phyloP scores from a whole-genome alignment of 2,888 invertebrate species.

The Hypolimnas misippus region DNA sequence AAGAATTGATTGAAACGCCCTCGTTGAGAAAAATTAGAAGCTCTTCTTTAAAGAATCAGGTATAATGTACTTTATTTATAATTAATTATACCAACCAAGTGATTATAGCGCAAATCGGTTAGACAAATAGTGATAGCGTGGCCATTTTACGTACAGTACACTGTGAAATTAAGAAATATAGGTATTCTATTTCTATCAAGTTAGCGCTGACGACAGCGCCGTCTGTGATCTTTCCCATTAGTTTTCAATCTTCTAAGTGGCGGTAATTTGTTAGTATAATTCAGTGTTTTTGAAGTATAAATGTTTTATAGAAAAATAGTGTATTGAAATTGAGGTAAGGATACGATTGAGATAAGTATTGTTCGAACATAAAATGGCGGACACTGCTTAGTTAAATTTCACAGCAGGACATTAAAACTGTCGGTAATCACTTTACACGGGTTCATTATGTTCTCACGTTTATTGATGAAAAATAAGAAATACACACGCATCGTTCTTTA shows the following conservation, averaged over 20 bases:
- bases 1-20: slow-evolving; percentile 74
- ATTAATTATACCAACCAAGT: slow-evolving; percentile 13
- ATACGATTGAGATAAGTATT: slow-evolving; percentile 35
- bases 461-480: not conserved
- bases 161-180: slow-evolving; percentile 20
- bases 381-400: slow-evolving; percentile 36
- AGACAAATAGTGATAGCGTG: slow-evolving; percentile 22
- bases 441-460: not conserved
- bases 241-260: slow-evolving; percentile 55
- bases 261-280: slow-evolving; percentile 58
- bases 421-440: not conserved
- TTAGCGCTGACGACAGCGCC: slow-evolving; percentile 72
- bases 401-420: slow-evolving; percentile 22
- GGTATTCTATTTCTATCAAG: slow-evolving; percentile 42
- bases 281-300: slow-evolving; percentile 33
- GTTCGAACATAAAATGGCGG: slow-evolving; percentile 52
- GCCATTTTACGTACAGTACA: slow-evolving; percentile 14
- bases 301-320: slow-evolving; percentile 18
- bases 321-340: slow-evolving; percentile 37
- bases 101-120: not conserved
- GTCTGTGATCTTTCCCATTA: slow-evolving; percentile 59
- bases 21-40: slow-evolving; percentile 71
- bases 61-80: slow-evolving; percentile 38
- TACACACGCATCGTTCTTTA: not conserved
- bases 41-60: slow-evolving; percentile 48